phyloP scores from a whole-genome alignment of 2,888 invertebrate genomes.

The Elmis aenea region DNA sequence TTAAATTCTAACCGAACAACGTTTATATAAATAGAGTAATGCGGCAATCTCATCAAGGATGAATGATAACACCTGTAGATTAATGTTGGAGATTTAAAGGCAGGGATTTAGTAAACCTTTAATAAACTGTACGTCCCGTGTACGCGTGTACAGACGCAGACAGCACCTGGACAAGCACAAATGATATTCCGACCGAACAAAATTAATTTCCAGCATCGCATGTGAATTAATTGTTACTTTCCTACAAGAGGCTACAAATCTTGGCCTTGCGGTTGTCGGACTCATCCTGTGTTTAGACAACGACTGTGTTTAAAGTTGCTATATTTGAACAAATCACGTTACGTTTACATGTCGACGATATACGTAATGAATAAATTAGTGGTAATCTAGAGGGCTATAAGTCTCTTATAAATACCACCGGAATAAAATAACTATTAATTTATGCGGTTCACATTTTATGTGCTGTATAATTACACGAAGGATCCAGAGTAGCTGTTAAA shows the following conservation, averaged over 20 bases:
- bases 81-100: no score
- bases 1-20: no score
- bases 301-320: slow-evolving; percentile 38
- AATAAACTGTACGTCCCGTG: no score
- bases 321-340: slow-evolving; percentile 40
- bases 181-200: no score
- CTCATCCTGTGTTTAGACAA: slow-evolving; percentile 39
- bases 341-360: slow-evolving; percentile 26
- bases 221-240: no score
- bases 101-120: no score
- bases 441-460: slow-evolving; percentile 35
- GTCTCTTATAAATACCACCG: slow-evolving; percentile 28
- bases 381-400: slow-evolving; percentile 33
- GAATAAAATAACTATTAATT: slow-evolving; percentile 39
- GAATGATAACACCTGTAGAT: no score
- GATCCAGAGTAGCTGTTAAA: slow-evolving; percentile 26
- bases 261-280: slow-evolving; percentile 29
- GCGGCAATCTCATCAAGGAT: no score
- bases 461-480: slow-evolving; percentile 33
- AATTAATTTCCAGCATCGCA: no score
- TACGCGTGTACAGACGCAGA: no score
- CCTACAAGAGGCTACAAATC: slow-evolving; percentile 39
- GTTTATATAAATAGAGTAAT: no score
- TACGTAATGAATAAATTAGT: slow-evolving; percentile 37
- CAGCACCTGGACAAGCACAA: no score